These are phyloP conservation scores for Drosophila novamexicana DNA, from an alignment of 1,140 invertebrate species.

Conservation along the genomic window DNA sequence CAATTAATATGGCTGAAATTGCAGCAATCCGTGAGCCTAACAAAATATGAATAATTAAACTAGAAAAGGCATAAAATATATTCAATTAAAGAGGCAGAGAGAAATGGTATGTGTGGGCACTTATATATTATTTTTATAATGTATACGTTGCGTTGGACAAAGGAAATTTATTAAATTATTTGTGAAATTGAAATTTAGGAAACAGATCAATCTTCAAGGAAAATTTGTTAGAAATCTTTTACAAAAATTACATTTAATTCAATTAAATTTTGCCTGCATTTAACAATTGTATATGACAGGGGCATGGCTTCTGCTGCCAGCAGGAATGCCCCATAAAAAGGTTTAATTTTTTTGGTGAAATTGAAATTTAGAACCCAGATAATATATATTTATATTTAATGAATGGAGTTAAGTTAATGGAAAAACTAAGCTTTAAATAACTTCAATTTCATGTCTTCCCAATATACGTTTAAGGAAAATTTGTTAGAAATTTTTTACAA, in stretches of 20 bases:
- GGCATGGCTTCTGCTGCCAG: too few species aligned
- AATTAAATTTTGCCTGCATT: constrained; percentile 2
- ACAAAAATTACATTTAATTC: not conserved
- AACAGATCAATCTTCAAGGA: not conserved
- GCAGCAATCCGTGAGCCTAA: constrained; percentile 8
- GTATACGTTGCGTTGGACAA: too few species aligned
- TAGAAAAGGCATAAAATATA: not conserved
- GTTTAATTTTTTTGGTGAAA: too few species aligned
- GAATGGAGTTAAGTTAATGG: too few species aligned
- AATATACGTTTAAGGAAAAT: not conserved
- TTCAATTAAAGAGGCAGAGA: not conserved
- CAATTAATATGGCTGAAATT: constrained; percentile 58
- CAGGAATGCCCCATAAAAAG: too few species aligned
- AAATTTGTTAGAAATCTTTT: not conserved
- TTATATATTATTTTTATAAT: not conserved
- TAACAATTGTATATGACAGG: constrained; percentile 5
- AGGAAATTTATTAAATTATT: too few species aligned
- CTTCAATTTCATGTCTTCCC: too few species aligned
- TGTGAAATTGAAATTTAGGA: too few species aligned
- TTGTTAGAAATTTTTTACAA: not conserved
- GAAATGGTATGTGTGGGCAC: not conserved
- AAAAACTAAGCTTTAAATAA: too few species aligned
- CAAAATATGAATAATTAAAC: constrained; percentile 29
- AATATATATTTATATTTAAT: too few species aligned
- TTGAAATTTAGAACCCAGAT: too few species aligned